phyloP scores from a whole-genome alignment of 2,113 vertebrate genomes.

The Ptilonorhynchus violaceus region DNA sequence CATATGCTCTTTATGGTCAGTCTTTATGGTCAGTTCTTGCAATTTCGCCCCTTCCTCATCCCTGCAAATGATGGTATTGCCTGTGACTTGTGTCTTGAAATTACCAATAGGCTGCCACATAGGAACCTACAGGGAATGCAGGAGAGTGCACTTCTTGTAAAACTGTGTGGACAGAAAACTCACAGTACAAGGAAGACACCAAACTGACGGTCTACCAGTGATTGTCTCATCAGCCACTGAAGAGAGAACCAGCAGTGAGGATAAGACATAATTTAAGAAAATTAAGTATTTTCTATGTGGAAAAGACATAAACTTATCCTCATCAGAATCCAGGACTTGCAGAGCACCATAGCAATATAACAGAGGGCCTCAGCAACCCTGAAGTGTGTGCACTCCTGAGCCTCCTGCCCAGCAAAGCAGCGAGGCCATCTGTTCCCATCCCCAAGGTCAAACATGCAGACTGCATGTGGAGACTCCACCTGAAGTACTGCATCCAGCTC shows the following conservation, averaged over 20 bases:
- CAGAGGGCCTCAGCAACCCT: not conserved
- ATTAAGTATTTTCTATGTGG: not conserved
- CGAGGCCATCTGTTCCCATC: not conserved
- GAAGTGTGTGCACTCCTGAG: rapidly evolving
- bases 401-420: not conserved
- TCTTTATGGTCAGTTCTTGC: not conserved
- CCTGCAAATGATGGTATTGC: not conserved
- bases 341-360: not conserved
- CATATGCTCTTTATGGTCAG: not conserved
- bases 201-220: not conserved
- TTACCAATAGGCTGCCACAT: not conserved
- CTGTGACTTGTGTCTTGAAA: not conserved
- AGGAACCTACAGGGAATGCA: not conserved
- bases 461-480: not conserved
- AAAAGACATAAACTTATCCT: not conserved
- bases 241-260: not conserved
- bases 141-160: not conserved
- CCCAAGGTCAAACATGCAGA: not conserved
- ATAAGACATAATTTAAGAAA: not conserved
- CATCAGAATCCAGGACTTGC: not conserved
- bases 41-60: not conserved
- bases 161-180: not conserved
- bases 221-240: not conserved
- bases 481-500: not conserved
- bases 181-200: not conserved